These are phyloP conservation scores for Ectropis crepuscularia DNA, from an alignment of 2,888 invertebrate species.

Conservation along the genomic window DNA sequence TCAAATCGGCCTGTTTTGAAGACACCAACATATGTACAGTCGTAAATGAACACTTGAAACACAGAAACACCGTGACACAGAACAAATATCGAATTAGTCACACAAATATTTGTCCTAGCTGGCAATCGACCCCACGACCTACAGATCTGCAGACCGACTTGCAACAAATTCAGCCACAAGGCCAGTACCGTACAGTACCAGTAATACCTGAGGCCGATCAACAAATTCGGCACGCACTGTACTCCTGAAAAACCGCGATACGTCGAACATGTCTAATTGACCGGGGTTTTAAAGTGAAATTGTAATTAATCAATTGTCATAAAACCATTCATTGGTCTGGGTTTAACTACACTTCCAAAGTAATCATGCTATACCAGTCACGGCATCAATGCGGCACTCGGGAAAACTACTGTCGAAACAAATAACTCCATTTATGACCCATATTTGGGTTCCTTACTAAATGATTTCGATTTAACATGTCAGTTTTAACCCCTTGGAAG, in stretches of 20 bases:
- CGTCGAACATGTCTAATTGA: slow-evolving; percentile 15
- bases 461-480: too few species aligned
- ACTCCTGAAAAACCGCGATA: slow-evolving; percentile 16
- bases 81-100: too few species aligned
- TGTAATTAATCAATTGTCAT: slow-evolving; percentile 13
- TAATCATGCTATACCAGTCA: slow-evolving; percentile 1
- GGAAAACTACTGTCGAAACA: neutral
- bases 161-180: too few species aligned
- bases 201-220: neutral
- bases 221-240: neutral
- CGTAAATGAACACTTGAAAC: too few species aligned
- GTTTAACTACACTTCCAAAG: neutral
- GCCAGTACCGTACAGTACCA: neutral
- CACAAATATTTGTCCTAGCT: too few species aligned
- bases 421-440: neutral
- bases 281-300: slow-evolving; percentile 17
- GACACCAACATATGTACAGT: too few species aligned
- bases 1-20: too few species aligned
- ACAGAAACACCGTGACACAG: too few species aligned
- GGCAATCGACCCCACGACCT: too few species aligned
- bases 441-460: too few species aligned
- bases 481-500: too few species aligned
- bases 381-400: neutral
- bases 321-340: slow-evolving; percentile 5
- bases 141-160: too few species aligned